These are phyloP conservation scores for Phoenoteleia sp. DNA, from an alignment of 2,888 invertebrate species.

Conservation along the genomic window DNA sequence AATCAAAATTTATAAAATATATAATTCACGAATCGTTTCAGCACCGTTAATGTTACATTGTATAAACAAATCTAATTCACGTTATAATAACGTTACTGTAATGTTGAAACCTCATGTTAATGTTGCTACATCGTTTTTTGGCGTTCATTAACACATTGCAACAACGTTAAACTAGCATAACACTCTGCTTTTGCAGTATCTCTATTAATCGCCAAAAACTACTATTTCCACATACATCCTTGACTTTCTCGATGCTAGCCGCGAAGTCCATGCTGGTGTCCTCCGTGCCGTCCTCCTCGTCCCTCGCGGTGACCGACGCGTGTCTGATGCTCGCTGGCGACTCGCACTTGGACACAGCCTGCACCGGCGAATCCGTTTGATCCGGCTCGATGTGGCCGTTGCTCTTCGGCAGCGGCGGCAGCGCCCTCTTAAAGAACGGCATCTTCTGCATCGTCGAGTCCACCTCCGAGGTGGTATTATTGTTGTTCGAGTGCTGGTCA, in stretches of 20 bases:
- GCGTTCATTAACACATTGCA: no score
- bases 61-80: no score
- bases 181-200: no score
- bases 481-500: conserved; percentile 82
- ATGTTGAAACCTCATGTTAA: no score
- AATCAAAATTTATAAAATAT: no score
- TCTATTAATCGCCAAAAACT: no score
- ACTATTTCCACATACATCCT: conserved; percentile 93
- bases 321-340: conserved; percentile 82
- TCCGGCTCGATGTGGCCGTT: conserved; percentile 85
- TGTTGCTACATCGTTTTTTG: no score
- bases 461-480: conserved; percentile 82
- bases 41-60: no score
- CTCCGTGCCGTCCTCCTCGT: conserved; percentile 86
- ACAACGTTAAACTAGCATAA: no score
- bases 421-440: conserved; percentile 89
- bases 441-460: conserved; percentile 86
- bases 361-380: conserved; percentile 84
- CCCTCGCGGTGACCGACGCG: conserved; percentile 85
- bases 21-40: no score
- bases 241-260: conserved; percentile 96
- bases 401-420: conserved; percentile 90
- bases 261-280: conserved; percentile 93
- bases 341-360: conserved; percentile 82
- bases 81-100: no score